Percentiles rank a stretch among this genome's conserved stretches.
phyloP scores from a whole-genome alignment of 2,797 vertebrate genomes.

The Rousettus madagascariensis region DNA sequence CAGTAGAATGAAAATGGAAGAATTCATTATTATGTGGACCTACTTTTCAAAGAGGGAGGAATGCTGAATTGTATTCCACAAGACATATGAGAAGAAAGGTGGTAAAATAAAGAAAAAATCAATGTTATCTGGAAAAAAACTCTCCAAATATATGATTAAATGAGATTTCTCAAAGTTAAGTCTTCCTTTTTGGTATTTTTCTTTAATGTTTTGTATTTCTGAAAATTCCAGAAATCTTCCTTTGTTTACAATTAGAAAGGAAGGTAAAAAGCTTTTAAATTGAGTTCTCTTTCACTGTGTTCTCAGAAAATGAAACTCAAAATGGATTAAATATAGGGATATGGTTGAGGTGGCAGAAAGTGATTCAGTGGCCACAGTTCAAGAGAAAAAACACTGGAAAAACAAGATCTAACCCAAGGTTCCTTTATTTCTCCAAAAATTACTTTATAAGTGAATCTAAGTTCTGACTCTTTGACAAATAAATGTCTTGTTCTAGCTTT shows the following conservation, averaged over 20 bases:
- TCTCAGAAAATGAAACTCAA: background rate
- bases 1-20: background rate
- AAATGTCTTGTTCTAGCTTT: background rate
- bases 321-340: background rate
- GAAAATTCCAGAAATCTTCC: background rate
- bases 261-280: background rate
- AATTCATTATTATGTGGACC: background rate
- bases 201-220: background rate
- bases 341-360: background rate
- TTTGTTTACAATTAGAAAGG: background rate
- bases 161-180: background rate
- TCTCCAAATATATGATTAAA: background rate
- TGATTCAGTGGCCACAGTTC: background rate
- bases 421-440: background rate
- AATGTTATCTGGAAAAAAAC: background rate
- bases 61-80: background rate
- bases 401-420: background rate
- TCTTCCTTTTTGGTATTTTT: background rate
- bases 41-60: background rate
- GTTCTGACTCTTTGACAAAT: background rate
- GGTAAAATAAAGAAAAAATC: background rate
- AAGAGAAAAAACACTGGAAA: background rate
- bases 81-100: background rate
- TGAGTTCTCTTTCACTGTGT: background rate
- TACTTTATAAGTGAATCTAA: background rate